Base-by-base conservation (phyloP, 37 sponge, comb jelly and placozoan species). In the Geodia barretti region DNA sequence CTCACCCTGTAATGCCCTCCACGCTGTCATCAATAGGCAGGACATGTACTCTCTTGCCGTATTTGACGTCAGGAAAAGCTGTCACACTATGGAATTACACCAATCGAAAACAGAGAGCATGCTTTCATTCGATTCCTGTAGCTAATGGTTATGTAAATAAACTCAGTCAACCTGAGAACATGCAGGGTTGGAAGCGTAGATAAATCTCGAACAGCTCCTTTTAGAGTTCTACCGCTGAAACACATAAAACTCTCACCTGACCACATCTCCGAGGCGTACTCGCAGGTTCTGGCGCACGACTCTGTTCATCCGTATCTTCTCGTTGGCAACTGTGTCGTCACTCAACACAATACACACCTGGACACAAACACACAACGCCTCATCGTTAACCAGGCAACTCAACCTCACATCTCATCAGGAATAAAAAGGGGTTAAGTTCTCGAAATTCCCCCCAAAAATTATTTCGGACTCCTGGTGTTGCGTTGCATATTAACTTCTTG, bases 11-110 rank as follows among this genome's bases (percentile, higher is more conserved):
- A 35, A 98, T 86, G 7, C 99, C 99, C 66, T 94, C 97, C 65
- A 98, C 95, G 20, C 97, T 91, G 77, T 98, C 99, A 65, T 98
- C 99, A 83, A 98, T 94, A 62, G 99, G 99, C 19, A 98, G 82
- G 9, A 98, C 99, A 77, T 98, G 99, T 20, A 96, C 62, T 64
- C 99, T 91, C 84, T 94, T 93, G 36, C 99, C 99, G 75, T 98
- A 98, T 87, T 94, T 96, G 61, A 98, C 94, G 65, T 98, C 99
- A 68, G 99, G 99, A 69, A 95, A 96, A 3, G 99, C 93, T 14
- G 90, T 81, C 40, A 98, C 89, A 66, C 99, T 97, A 70, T 9
- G 40, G n/a, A 59, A n/a, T n/a, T n/a, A n/a, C n/a, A n/a, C n/a
- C n/a, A n/a, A n/a, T n/a, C n/a, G n/a, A n/a, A n/a, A 60, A 54